Conservation (phyloP, 1,140 invertebrate genomes). For the Dendrolimus punctatus region DNA sequence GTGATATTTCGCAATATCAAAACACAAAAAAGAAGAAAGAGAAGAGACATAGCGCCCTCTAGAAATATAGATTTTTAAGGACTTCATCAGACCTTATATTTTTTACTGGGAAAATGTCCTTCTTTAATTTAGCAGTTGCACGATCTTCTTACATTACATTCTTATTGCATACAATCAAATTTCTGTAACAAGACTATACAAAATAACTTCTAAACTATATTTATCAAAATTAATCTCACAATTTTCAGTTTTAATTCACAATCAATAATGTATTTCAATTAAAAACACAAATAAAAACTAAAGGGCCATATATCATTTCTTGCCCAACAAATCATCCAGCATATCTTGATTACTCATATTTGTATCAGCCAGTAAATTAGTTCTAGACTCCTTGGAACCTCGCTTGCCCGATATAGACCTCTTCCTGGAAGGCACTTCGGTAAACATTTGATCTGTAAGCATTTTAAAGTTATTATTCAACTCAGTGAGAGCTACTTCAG, state of each 20-base stretch:
- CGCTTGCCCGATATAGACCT: slow-evolving; percentile 40
- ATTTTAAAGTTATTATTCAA: slow-evolving; percentile 64
- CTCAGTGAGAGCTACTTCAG: slow-evolving; percentile 36
- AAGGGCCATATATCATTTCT: slow-evolving; percentile 46
- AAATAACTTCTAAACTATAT: no score
- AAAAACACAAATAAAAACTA: background rate
- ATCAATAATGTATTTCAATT: background rate
- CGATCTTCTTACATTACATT: no score
- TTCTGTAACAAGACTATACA: no score
- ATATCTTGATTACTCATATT: slow-evolving; percentile 54
- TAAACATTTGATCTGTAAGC: slow-evolving; percentile 39
- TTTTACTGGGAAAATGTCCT: no score
- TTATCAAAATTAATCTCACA: no score
- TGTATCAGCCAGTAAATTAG: slow-evolving; percentile 42
- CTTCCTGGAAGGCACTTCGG: slow-evolving; percentile 34
- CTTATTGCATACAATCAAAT: no score
- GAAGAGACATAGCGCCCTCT: no score
- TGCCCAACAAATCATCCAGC: slow-evolving; percentile 54
- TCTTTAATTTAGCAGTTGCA: no score
- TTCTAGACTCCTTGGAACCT: slow-evolving; percentile 30
- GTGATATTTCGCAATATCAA: no score
- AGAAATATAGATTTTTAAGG: no score
- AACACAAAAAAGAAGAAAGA: no score
- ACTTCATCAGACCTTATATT: no score
- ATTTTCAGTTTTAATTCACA: background rate